Conservation (phyloP, 2,113 vertebrate genomes). For the Apodemus speciosus region DNA sequence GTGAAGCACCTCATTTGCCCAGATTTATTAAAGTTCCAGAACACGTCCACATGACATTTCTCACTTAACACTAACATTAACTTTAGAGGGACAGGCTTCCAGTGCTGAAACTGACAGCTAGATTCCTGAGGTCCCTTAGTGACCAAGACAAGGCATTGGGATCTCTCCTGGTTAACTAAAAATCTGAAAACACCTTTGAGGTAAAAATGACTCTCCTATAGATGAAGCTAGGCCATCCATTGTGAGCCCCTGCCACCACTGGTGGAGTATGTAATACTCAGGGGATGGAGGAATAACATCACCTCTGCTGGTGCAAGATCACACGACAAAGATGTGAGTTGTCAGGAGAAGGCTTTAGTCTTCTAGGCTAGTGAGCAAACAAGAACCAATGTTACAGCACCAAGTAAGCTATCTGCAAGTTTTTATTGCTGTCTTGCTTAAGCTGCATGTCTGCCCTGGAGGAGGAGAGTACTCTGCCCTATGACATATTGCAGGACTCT, state of each 20-base stretch:
- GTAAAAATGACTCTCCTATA: neutral
- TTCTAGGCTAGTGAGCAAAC: slow-evolving; percentile 45
- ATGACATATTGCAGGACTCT: neutral
- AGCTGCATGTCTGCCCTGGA: neutral
- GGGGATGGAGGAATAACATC: neutral
- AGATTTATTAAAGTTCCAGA: slow-evolving; percentile 5
- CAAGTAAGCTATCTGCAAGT: slow-evolving; percentile 17
- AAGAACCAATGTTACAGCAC: neutral
- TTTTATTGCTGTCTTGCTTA: slow-evolving; percentile 58
- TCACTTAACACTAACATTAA: neutral
- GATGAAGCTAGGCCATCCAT: neutral
- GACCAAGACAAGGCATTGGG: neutral
- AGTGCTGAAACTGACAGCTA: neutral
- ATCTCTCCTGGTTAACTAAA: slow-evolving; percentile 18
- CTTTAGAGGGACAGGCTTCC: neutral
- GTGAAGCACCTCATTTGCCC: neutral
- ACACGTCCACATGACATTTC: slow-evolving; percentile 47
- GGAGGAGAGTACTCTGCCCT: slow-evolving; percentile 2
- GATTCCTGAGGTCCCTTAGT: neutral
- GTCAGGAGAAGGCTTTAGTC: neutral
- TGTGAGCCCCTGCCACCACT: neutral
- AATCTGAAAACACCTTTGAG: neutral
- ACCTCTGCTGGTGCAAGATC: neutral
- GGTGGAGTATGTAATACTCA: neutral
- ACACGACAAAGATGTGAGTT: neutral